Evolutionary conservation across 2,888 invertebrate genomes (phyloP).

Genomic region (Anagyrus pseudococci): DNA sequence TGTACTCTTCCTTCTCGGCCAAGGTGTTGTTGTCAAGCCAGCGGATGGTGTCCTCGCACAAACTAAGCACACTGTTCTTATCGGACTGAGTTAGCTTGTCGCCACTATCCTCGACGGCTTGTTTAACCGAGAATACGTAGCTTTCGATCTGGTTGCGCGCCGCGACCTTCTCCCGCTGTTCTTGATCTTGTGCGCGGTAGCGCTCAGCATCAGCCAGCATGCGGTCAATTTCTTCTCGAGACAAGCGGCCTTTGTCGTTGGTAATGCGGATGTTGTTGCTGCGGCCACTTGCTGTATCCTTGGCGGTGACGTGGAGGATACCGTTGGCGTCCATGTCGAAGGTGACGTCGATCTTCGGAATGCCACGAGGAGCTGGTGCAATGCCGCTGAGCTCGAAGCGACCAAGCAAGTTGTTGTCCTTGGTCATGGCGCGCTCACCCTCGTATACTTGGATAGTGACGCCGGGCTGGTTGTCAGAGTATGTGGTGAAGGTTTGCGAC

Average conservation of each 20-base stretch:
- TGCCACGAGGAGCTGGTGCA: slow-evolving; percentile 74
- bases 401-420: slow-evolving; percentile 75
- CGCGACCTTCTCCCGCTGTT: slow-evolving; percentile 72
- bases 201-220: slow-evolving; percentile 79
- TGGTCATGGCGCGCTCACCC: slow-evolving; percentile 82
- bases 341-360: slow-evolving; percentile 74
- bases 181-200: slow-evolving; percentile 76
- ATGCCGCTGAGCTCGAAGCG: slow-evolving; percentile 73
- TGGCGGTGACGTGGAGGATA: slow-evolving; percentile 68
- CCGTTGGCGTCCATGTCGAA: slow-evolving; percentile 84
- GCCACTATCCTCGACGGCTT: slow-evolving; percentile 72
- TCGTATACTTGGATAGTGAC: slow-evolving; percentile 68
- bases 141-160: slow-evolving; percentile 77
- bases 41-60: slow-evolving; percentile 67
- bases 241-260: slow-evolving; percentile 81
- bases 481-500: slow-evolving; percentile 70
- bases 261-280: slow-evolving; percentile 81
- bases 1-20: slow-evolving; percentile 74
- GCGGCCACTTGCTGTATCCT: slow-evolving; percentile 74
- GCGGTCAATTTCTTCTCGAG: slow-evolving; percentile 81
- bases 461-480: slow-evolving; percentile 72
- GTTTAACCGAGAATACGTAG: slow-evolving; percentile 75
- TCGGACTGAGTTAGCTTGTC: slow-evolving; percentile 71
- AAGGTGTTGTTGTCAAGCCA: slow-evolving; percentile 74
- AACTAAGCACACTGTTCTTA: slow-evolving; percentile 65